These are phyloP conservation scores for Sporophila hypoxantha DNA, from an alignment of 2,113 vertebrate species.

Conservation along the genomic window DNA sequence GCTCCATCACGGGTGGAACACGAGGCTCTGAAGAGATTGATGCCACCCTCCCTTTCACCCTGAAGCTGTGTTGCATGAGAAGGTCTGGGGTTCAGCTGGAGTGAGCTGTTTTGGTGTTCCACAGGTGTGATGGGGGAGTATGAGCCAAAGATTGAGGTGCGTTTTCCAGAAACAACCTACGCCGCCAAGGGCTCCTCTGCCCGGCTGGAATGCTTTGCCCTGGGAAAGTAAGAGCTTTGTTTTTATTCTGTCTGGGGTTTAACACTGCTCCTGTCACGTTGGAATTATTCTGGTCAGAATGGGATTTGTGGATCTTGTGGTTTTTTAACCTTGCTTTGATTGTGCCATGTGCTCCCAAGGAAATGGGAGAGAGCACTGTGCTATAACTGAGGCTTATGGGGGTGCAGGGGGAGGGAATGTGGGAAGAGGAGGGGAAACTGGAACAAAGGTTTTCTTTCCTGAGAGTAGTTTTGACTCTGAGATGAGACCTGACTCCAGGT, in stretches of 20 bases:
- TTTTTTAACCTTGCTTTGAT: not conserved
- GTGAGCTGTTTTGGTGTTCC: conserved; percentile 64
- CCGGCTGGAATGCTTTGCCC: conserved; percentile 87
- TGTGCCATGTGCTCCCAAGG: not conserved
- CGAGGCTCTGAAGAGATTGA: not conserved
- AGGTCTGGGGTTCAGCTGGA: conserved; percentile 35
- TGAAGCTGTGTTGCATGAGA: not conserved
- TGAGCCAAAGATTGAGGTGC: conserved; percentile 89
- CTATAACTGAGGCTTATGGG: accelerated
- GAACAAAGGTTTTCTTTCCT: not conserved
- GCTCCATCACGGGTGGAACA: not conserved
- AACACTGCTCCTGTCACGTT: not conserved
- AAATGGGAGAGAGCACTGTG: not conserved
- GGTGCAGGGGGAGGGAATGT: not conserved
- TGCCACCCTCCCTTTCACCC: not conserved
- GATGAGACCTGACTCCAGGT: not conserved
- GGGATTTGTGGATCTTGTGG: not conserved
- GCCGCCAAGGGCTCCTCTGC: conserved; percentile 80
- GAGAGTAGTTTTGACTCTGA: not conserved
- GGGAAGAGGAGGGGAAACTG: not conserved
- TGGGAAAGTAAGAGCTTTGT: conserved; percentile 84
- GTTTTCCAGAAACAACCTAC: conserved; percentile 74
- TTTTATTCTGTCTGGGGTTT: not conserved
- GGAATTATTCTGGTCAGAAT: not conserved
- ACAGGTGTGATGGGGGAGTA: conserved; percentile 90